Evolutionary conservation across 2,888 invertebrate genomes (phyloP), one percentile per base, ranked within the genome.

Genomic region (Dilophus febrilis): DNA sequence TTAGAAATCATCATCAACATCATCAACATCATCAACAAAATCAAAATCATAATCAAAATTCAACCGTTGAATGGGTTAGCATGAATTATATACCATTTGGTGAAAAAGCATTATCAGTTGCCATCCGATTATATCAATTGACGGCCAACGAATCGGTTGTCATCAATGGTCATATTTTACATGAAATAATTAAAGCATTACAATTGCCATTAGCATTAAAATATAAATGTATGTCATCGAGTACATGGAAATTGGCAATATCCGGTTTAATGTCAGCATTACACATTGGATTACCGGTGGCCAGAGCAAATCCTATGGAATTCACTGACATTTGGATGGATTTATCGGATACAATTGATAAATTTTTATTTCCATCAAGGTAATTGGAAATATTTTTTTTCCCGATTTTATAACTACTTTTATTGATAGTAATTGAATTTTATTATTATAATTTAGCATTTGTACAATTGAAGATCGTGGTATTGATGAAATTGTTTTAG

Each of bases 361-460:
- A 86, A 40, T 95, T 94, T 59, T 69, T 97, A 42, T 97, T 97
- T 56, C 84, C 86, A 8, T 74, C 74, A 53, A 77, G 74, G 82
- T 82, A 61, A 58, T 52, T 54, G 41, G 22, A 22, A 8, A 22
- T 22, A 22, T 22, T 22, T 6, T 8, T 22, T 22, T 22, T 22
- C 22, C 8, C 8, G 8, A 22, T 6, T 12, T 22, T 19, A 35
- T 22, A 8, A 12, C 10, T 35, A 19, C 26, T 16, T 17, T 32
- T 13, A 6, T n/a, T 11, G 14, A 13, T 26, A 11, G 6, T 8
- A 12, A 17, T 5, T 13, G 12, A 38, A 32, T 17, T 16, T 36
- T 39, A 3, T 37, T 40, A 38, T 29, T 45, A 40, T 35, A 30
- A 37, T 52, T 35, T 43, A 71, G 71, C 46, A 59, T 65, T 42